Evolutionary conservation across 1,140 invertebrate species (phyloP).

Genomic region (Microplitis demolitor): DNA sequence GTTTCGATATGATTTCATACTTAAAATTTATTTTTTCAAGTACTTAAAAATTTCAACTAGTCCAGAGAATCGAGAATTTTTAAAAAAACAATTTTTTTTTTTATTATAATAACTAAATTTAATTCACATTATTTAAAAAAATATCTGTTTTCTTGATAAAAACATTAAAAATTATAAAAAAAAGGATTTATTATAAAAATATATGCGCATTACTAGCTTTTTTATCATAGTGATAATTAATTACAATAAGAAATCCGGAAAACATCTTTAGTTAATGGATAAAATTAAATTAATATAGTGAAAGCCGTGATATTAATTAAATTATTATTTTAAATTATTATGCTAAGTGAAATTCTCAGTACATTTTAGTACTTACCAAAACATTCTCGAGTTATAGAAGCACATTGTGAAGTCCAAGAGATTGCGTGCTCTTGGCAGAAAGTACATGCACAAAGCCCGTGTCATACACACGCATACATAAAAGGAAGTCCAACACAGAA

Average conservation of each 20-base stretch:
- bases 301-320: neutral
- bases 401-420: neutral
- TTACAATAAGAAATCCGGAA: no score
- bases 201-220: no score
- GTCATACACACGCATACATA: neutral
- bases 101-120: no score
- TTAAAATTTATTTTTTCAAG: no score
- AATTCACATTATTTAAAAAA: no score
- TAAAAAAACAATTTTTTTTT: no score
- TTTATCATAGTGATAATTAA: no score
- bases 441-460: conserved; percentile 20
- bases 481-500: neutral
- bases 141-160: no score
- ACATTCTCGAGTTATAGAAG: conserved; percentile 3
- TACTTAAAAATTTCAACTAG: no score
- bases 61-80: no score
- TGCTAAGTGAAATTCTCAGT: conserved; percentile 9
- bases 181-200: no score
- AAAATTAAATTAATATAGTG: neutral
- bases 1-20: neutral
- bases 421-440: neutral
- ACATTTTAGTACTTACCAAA: conserved; percentile 13
- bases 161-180: no score
- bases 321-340: conserved; percentile 9
- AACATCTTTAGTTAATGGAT: neutral